Evolutionary conservation across 2,888 invertebrate species (phyloP).

Genomic region (Teinopalpus imperialis): DNA sequence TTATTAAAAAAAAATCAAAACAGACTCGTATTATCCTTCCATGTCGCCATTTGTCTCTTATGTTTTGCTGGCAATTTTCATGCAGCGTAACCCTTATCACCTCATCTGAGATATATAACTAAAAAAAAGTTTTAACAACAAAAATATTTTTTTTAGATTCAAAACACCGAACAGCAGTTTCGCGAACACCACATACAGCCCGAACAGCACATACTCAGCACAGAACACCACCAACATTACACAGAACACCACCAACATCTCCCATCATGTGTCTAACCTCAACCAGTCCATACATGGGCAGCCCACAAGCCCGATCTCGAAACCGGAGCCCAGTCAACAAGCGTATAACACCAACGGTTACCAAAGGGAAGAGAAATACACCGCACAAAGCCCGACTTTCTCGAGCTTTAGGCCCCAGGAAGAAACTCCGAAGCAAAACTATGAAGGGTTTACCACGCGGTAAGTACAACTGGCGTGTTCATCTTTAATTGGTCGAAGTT

Average conservation of each 20-base stretch:
- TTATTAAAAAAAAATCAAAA: no score
- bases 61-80: background rate
- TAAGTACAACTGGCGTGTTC: slow-evolving; percentile 48
- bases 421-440: slow-evolving; percentile 72
- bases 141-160: slow-evolving; percentile 56
- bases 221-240: slow-evolving; percentile 42
- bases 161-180: slow-evolving; percentile 68
- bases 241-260: slow-evolving; percentile 40
- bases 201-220: slow-evolving; percentile 63
- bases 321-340: slow-evolving; percentile 19
- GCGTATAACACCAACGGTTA: slow-evolving; percentile 31
- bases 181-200: slow-evolving; percentile 71
- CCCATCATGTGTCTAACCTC: slow-evolving; percentile 51
- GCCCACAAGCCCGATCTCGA: slow-evolving; percentile 31
- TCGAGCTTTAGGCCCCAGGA: slow-evolving; percentile 70
- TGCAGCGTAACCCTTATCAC: background rate
- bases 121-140: no score
- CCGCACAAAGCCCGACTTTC: slow-evolving; percentile 64
- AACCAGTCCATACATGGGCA: slow-evolving; percentile 52
- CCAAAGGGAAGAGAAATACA: slow-evolving; percentile 56
- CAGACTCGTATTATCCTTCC: no score
- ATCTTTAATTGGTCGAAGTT: slow-evolving; percentile 21
- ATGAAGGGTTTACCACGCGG: slow-evolving; percentile 86
- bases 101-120: no score
- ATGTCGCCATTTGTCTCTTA: no score